Evolutionary conservation across 1,140 invertebrate species (phyloP), one percentile per base, ranked within the genome.

Genomic region (Sipha flava): DNA sequence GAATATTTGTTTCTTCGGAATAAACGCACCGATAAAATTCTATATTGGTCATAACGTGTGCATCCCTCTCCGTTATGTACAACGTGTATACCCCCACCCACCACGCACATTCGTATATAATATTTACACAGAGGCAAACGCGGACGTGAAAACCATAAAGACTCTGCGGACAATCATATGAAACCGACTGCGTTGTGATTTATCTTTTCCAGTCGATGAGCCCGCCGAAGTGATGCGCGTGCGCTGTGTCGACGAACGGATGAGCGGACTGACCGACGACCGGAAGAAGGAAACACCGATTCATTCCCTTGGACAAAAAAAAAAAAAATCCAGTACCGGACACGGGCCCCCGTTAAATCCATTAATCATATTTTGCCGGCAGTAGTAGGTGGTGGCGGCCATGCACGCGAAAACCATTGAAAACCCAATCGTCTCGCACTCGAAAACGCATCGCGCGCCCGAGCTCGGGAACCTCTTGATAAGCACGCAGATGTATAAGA

Each of bases 351-450:
- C 45, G 40, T n/a, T n/a, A n/a, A n/a, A 3, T 70, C n/a, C 70
- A 73, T 73, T 73, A 54, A 73, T 73, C 70, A 73, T 73, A 34
- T 54, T 73, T 73, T 7, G n/a, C 3, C 18, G 34, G 21, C 34
- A 31, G 29, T 16, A 10, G n/a, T 3, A 3, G 14, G 18, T 54
- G 29, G 47, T 73, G 23, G 14, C 7, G 23, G 9, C 6, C 9
- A 34, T 45, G 18, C 23, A 31, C 70, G 18, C 70, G 47, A 73
- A 66, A 34, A 73, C 70, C 2, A 59, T 59, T 59, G 57, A 37
- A 54, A 47, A 49, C 23, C 10, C 52, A 73, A 52, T 31, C 29
- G 14, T 37, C 10, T 21, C 14, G 16, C 31, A 21, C 3, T 37
- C 16, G 5, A 21, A 64, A 29, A 37, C 21, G 4, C 5, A 2